phyloP scores from a whole-genome alignment of 2,888 invertebrate species.

The Tenthredo distinguenda region DNA sequence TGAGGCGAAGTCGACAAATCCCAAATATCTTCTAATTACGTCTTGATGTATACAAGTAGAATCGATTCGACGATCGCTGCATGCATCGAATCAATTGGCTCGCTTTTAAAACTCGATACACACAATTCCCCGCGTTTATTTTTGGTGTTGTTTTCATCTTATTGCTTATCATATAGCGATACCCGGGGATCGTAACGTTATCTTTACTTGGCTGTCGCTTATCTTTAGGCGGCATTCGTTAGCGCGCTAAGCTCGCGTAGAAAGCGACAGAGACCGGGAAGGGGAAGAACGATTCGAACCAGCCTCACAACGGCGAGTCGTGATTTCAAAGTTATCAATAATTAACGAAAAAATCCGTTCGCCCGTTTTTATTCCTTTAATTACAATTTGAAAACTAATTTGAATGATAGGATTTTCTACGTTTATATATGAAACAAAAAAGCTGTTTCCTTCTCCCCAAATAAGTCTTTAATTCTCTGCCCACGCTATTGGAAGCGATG shows the following conservation, averaged over 20 bases:
- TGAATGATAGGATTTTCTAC: not conserved
- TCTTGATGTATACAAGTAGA: no score
- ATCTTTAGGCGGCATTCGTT: conserved; percentile 36
- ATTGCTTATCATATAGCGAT: conserved; percentile 41
- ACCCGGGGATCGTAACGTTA: conserved; percentile 41
- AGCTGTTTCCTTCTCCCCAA: not conserved
- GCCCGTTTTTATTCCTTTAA: not conserved
- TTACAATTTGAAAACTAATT: not conserved
- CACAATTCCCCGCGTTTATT: not conserved
- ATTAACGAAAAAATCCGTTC: not conserved
- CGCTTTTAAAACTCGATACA: not conserved
- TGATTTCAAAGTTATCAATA: not conserved
- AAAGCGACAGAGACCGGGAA: not conserved
- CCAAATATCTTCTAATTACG: no score
- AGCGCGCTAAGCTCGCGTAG: not conserved
- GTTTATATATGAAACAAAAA: not conserved
- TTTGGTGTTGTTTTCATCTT: conserved; percentile 31
- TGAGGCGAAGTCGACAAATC: no score
- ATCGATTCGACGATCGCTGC: no score
- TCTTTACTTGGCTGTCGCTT: conserved; percentile 33
- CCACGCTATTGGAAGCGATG: not conserved
- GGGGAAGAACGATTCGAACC: not conserved
- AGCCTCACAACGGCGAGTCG: not conserved
- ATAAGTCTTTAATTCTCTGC: not conserved
- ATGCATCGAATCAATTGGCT: not conserved